phyloP scores from a whole-genome alignment of 2,113 vertebrate species.

The Colinus virginianus region DNA sequence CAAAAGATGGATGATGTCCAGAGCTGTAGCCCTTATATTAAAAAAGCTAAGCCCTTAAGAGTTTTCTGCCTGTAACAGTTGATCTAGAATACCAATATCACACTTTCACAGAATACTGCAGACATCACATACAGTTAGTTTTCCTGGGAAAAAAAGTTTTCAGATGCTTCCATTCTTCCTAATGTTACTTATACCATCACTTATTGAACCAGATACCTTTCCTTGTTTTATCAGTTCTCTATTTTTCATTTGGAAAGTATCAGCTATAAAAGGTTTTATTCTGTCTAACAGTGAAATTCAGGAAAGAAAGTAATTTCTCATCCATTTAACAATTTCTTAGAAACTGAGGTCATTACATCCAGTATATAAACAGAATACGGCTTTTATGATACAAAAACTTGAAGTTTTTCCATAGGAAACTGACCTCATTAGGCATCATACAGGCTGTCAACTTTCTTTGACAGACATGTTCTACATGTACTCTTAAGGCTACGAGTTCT shows the following conservation, averaged over 20 bases:
- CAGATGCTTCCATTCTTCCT: background rate
- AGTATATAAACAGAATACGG: background rate
- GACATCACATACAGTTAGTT: background rate
- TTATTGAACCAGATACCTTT: background rate
- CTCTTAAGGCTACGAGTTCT: background rate
- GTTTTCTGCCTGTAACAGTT: background rate
- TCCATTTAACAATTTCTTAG: background rate
- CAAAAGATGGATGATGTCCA: constrained; percentile 45
- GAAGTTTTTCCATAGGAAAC: background rate
- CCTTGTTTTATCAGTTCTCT: accelerated
- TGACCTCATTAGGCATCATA: background rate
- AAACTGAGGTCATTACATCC: background rate
- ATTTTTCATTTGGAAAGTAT: background rate
- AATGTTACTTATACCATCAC: background rate
- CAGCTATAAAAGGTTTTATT: background rate
- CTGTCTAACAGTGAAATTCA: background rate
- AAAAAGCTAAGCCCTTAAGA: background rate
- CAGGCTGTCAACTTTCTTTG: background rate
- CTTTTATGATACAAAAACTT: background rate
- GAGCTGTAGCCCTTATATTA: constrained; percentile 24
- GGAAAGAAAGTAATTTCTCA: background rate
- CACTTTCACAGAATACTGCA: background rate
- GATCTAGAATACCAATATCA: constrained; percentile 30
- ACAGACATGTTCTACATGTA: background rate
- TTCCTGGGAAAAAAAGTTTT: background rate